Conservation (phyloP, 2,888 invertebrate genomes). For the Melangyna quadrimaculata region DNA sequence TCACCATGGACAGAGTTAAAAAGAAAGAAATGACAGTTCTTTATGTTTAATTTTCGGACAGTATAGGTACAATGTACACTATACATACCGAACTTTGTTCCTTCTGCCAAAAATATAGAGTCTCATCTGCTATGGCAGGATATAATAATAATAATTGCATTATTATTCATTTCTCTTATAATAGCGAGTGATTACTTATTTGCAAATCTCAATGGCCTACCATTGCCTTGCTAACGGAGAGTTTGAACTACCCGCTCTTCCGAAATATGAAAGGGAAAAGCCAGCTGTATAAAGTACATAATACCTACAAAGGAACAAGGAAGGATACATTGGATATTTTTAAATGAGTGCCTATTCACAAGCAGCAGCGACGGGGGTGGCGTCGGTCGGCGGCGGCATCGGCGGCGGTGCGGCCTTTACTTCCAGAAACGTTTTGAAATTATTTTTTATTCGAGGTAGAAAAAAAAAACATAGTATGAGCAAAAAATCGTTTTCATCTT, state of each 20-base stretch:
- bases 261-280: slow-evolving; percentile 49
- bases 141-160: slow-evolving; percentile 57
- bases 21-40: slow-evolving; percentile 29
- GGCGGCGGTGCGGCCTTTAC: slow-evolving; percentile 37
- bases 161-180: slow-evolving; percentile 66
- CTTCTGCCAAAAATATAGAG: not conserved
- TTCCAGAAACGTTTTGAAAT: slow-evolving; percentile 54
- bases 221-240: slow-evolving; percentile 20
- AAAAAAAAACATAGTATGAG: slow-evolving; percentile 25
- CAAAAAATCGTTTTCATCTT: slow-evolving; percentile 64
- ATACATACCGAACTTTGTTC: not conserved
- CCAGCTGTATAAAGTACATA: slow-evolving; percentile 20
- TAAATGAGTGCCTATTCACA: slow-evolving; percentile 67
- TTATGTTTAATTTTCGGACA: slow-evolving; percentile 35
- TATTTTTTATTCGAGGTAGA: slow-evolving; percentile 45
- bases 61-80: too few relatives aligned
- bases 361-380: not conserved
- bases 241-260: slow-evolving; percentile 17
- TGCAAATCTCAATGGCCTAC: slow-evolving; percentile 56
- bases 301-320: slow-evolving; percentile 43
- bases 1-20: not conserved
- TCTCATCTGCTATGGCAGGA: slow-evolving; percentile 35
- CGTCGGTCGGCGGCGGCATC: slow-evolving; percentile 32
- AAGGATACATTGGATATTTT: slow-evolving; percentile 68
- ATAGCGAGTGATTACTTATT: slow-evolving; percentile 68